Conservation (phyloP, 2,113 vertebrate genomes). For the Alligator sinensis region DNA sequence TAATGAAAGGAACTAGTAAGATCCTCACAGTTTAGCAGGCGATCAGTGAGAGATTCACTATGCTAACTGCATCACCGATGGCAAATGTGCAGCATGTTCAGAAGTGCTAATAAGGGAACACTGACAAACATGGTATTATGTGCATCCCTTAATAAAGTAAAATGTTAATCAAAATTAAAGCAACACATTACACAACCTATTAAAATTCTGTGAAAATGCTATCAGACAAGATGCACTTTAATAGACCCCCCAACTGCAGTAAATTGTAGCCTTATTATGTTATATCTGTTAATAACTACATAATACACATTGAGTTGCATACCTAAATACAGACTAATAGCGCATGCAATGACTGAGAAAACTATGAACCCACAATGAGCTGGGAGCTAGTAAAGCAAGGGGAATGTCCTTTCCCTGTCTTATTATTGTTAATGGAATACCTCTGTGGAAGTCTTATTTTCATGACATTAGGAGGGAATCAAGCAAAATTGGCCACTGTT, state of each 20-base stretch:
- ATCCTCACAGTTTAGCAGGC: slow-evolving; percentile 28
- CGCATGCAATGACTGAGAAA: slow-evolving; percentile 14
- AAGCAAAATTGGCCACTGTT: background rate
- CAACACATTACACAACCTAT: background rate
- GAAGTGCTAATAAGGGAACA: background rate
- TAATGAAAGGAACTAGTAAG: slow-evolving; percentile 2
- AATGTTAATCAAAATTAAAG: background rate
- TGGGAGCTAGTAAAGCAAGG: background rate
- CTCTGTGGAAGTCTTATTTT: background rate
- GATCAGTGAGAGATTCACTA: background rate
- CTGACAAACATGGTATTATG: background rate
- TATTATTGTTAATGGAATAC: background rate
- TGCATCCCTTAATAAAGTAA: background rate
- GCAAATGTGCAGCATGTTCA: background rate
- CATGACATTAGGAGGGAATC: background rate
- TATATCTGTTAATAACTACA: slow-evolving; percentile 11
- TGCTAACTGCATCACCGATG: background rate
- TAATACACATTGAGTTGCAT: background rate
- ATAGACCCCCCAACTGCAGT: slow-evolving; percentile 24
- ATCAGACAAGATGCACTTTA: slow-evolving; percentile 17
- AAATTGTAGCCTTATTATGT: background rate
- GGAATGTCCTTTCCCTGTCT: background rate
- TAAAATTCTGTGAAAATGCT: background rate
- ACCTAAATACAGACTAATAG: slow-evolving; percentile 56
- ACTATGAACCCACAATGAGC: background rate